Evolutionary conservation across 2,113 vertebrate species (phyloP), one percentile per base, ranked within the genome.

Genomic region (Sebastes fasciatus): DNA sequence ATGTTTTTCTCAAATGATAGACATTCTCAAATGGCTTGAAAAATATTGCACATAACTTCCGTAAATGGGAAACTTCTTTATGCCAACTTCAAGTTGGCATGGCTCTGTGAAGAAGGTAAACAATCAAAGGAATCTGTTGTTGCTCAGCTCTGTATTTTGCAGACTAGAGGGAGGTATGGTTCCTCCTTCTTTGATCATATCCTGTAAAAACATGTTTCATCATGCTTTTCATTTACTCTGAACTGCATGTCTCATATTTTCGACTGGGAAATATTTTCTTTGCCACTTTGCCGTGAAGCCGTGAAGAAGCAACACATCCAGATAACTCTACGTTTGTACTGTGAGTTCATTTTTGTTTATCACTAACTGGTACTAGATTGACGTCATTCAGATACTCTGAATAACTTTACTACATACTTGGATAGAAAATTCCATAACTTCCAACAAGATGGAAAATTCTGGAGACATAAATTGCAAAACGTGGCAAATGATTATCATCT

Each of bases 161-260:
- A 54, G 51, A 14, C 4, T 13, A 54, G n/a, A 57, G 55, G 55
- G 55, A 57, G 55, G 55, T 57, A 3, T 21, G n/a, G n/a, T 57
- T 57, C 19, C 21, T 8, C n/a, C 21, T 21, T 57, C 19, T 57
- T 6, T 57, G 55, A 26, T 57, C 55, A 57, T 21, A 21, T 57
- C 58, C 58, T 2, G 34, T 60, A 60, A 34, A 60, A 34, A 60
- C n/a, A 26, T 10, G 8, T 12, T 17, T 45, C 48, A 26, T 45
- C 43, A 26, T 23, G 71, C 21, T 61, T 73, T 61, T 49, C 8
- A 74, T 74, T 61, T 74, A n/a, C 70, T 46, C 40, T 45, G 42
- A 4, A 13, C 40, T 72, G 40, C 8, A 11, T 26, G 12, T 12
- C 10, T 72, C n/a, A 9, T 34, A 49, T 74, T 13, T 46, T 34